These are phyloP conservation scores for Penaeus japonicus DNA, from an alignment of 1,140 invertebrate genomes.

Conservation along the genomic window DNA sequence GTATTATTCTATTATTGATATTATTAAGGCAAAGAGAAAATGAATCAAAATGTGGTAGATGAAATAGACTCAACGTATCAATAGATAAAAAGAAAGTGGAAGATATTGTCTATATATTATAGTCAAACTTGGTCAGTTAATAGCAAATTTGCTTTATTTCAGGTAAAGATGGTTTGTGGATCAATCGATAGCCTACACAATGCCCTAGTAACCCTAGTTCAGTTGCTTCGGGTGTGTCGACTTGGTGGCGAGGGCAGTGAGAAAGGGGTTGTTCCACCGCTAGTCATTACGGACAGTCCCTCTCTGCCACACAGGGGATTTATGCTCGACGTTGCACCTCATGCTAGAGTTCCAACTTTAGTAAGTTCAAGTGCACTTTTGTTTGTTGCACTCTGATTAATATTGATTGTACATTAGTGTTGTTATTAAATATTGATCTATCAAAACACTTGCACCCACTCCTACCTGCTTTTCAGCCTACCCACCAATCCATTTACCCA, in stretches of 20 bases:
- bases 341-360: constrained; percentile 71
- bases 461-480: too few species aligned
- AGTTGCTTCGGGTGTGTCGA: constrained; percentile 69
- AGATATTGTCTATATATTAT: too few species aligned
- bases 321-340: constrained; percentile 71
- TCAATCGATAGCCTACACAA: constrained; percentile 71
- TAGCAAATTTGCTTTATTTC: constrained; percentile 48
- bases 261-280: constrained; percentile 64
- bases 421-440: too few species aligned
- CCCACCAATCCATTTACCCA: too few species aligned
- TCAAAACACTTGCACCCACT: too few species aligned
- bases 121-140: too few species aligned
- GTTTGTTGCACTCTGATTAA: not conserved
- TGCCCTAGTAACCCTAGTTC: constrained; percentile 72
- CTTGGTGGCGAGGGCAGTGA: not conserved
- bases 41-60: not conserved
- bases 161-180: constrained; percentile 68
- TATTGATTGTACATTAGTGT: not conserved
- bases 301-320: constrained; percentile 70
- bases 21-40: too few species aligned
- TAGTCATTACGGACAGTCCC: constrained; percentile 73
- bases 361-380: constrained; percentile 61
- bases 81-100: not conserved
- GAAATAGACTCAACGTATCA: not conserved
- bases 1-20: too few species aligned